Evolutionary conservation across 2,888 invertebrate genomes (phyloP).

Genomic region (Drosophila quinaria): DNA sequence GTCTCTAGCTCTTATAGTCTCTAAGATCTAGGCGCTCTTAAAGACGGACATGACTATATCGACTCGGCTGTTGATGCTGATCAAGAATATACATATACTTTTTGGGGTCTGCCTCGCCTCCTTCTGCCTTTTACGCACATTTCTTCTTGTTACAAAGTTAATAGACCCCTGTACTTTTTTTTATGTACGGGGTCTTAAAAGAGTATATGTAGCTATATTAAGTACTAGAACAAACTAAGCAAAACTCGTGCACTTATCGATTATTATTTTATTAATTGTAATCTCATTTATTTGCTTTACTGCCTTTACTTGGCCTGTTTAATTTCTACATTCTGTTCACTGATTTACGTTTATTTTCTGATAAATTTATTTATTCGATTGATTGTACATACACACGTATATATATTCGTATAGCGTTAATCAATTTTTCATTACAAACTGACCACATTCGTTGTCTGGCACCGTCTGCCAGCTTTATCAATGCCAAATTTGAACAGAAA

Average conservation of each 20-base stretch:
- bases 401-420: conserved; percentile 50
- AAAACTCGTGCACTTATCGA: conserved; percentile 68
- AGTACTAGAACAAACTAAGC: conserved; percentile 15
- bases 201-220: conserved; percentile 4
- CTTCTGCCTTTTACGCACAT: too few relatives aligned
- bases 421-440: conserved; percentile 79
- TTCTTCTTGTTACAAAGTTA: too few relatives aligned
- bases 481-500: conserved; percentile 67
- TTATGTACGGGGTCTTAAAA: too few relatives aligned
- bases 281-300: conserved; percentile 75
- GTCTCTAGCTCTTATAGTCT: too few relatives aligned
- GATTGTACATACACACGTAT: conserved; percentile 1
- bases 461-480: conserved; percentile 65
- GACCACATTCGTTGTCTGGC: conserved; percentile 55
- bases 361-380: conserved; percentile 73
- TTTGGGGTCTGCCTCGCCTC: too few relatives aligned
- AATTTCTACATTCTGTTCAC: conserved; percentile 56
- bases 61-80: too few relatives aligned
- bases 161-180: too few relatives aligned
- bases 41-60: too few relatives aligned
- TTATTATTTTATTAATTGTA: conserved; percentile 81
- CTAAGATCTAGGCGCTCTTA: too few relatives aligned
- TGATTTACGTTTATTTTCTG: conserved; percentile 75
- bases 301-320: conserved; percentile 49
- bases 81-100: too few relatives aligned